phyloP scores from a whole-genome alignment of 2,888 invertebrate species.

The Cryptocephalus moraei region DNA sequence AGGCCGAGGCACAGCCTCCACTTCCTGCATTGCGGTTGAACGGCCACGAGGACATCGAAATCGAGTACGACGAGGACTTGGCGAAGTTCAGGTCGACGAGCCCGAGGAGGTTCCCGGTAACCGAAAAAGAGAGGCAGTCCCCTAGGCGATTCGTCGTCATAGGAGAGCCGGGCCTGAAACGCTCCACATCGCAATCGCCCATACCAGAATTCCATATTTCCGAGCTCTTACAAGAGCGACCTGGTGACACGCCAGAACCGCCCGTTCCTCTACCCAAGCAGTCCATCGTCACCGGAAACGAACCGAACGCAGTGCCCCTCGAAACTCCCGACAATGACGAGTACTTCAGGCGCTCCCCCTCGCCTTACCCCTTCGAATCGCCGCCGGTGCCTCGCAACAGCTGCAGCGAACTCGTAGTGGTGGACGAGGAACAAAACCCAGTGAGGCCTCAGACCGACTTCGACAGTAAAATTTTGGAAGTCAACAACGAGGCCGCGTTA shows the following conservation, averaged over 20 bases:
- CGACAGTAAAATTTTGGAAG: too few species aligned
- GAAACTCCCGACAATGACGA: constrained; percentile 8
- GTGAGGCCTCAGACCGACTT: not conserved
- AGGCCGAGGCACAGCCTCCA: not conserved
- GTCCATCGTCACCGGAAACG: constrained; percentile 18
- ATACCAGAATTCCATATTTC: constrained; percentile 20
- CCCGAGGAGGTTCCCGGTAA: constrained; percentile 19
- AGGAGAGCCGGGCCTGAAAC: constrained; percentile 10
- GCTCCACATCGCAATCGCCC: constrained; percentile 12
- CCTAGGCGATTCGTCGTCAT: constrained; percentile 19
- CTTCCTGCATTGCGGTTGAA: constrained; percentile 17
- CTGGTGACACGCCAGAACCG: constrained; percentile 7
- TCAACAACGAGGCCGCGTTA: too few species aligned
- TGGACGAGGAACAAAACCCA: not conserved
- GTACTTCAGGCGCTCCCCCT: constrained; percentile 20
- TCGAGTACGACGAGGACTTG: constrained; percentile 14
- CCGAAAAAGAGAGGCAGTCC: constrained; percentile 14
- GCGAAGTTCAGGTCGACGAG: constrained; percentile 15
- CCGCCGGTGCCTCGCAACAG: constrained; percentile 27
- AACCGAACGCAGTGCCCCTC: constrained; percentile 10
- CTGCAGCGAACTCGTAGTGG: constrained; percentile 22
- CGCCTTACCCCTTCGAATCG: constrained; percentile 27
- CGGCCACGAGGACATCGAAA: constrained; percentile 21
- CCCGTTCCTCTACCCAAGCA: constrained; percentile 20
- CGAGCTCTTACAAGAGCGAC: constrained; percentile 15